Conservation (phyloP, 64 coral and sea anemone genomes). For the Actinia tenebrosa region DNA sequence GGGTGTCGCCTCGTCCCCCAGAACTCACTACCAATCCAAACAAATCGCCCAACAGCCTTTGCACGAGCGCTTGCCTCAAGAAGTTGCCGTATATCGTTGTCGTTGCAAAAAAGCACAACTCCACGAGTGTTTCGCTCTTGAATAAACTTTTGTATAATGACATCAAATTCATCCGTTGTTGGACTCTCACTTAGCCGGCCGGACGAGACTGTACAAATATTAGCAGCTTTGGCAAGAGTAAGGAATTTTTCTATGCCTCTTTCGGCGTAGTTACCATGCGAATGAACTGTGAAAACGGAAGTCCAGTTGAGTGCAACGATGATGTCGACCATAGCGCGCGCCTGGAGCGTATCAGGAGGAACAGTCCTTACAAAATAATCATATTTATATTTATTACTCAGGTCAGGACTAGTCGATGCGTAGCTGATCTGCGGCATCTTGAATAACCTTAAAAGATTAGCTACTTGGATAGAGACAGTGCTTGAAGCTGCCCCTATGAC, state of each 20-base stretch:
- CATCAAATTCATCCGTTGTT: constrained; percentile 32
- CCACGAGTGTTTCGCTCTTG: constrained; percentile 39
- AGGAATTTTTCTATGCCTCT: constrained; percentile 54
- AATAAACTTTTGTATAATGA: constrained; percentile 43
- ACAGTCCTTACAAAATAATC: constrained; percentile 85
- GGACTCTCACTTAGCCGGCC: constrained; percentile 32
- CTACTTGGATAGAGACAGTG: constrained; percentile 76
- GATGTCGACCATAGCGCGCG: constrained; percentile 73
- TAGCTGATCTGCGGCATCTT: constrained; percentile 85
- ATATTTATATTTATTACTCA: constrained; percentile 77
- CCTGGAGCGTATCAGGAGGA: constrained; percentile 70
- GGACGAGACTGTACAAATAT: constrained; percentile 67
- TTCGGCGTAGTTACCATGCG: constrained; percentile 80
- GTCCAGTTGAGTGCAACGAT: constrained; percentile 64
- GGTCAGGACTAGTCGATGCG: constrained; percentile 73
- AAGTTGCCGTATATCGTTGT: constrained; percentile 64
- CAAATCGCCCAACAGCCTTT: constrained; percentile 36
- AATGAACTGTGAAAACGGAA: constrained; percentile 71
- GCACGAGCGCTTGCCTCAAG: constrained; percentile 32
- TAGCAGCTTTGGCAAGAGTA: constrained; percentile 41
- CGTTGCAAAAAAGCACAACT: constrained; percentile 73
- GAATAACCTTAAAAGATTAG: constrained; percentile 73
- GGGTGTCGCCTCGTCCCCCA: constrained; percentile 71
- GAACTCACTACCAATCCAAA: constrained; percentile 85
- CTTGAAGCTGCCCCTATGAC: constrained; percentile 77